Base-by-base conservation (phyloP, 2,113 vertebrate genomes). In the Syngnathus floridae region DNA sequence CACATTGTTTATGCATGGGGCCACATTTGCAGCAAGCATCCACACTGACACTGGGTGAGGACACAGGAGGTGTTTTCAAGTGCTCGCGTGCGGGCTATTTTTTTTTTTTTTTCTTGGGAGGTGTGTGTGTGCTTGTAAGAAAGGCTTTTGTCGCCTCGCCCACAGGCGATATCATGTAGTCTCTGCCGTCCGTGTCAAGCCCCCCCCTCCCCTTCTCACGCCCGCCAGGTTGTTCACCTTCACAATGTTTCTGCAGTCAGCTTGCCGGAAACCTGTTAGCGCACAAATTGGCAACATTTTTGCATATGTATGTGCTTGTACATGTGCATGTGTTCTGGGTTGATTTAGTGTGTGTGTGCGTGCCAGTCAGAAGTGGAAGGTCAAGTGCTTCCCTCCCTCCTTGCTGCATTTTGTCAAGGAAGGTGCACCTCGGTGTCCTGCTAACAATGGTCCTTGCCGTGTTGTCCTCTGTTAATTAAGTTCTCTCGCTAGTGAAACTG, bases 1-100 rank as follows among this genome's bases (percentile, higher is more conserved):
- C 83, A 83, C 84, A 86, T 87, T 88, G 83, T 88, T 88, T 87
- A 86, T 88, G 83, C 87, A 87, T 88, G 83, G 84, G 82, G 82
- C 78, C 85, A 84, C 83, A 82, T 85, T 81, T 87, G 79, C 82
- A 82, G 78, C 79, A 77, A 73, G 64, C 76, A 72, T 78, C 82
- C 76, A 72, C 70, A 68, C 76, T 82, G 81, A 81, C 59, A 69
- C 70, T 45, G 70, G 5, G 56, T 14, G n/a, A 45, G 71, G 21
- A 26, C n/a, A 54, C 19, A 37, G 54, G 62, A 41, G 71, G 66
- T 65, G 67, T 67, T 75, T 75, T 76, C 11, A 65, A 74, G 37
- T 59, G 37, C 10, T 43, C 21, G 4, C 7, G 60, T 58, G 68
- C 10, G 46, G 57, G 26, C 54, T 52, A 12, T 54, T 22, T 52